phyloP scores from a whole-genome alignment of 2,113 vertebrate genomes.

The Scortum barcoo region DNA sequence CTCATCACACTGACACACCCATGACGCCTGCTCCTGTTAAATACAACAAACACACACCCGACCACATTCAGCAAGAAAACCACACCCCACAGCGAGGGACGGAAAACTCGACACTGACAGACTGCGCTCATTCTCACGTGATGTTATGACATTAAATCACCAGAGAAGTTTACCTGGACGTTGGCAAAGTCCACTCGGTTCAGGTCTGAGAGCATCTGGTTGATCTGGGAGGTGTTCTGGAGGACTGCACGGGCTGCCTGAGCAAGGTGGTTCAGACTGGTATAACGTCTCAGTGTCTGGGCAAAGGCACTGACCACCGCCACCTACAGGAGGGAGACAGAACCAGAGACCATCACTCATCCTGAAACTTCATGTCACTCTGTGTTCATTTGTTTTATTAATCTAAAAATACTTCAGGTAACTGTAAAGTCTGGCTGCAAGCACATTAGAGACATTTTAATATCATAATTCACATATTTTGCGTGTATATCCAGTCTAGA shows the following conservation, averaged over 20 bases:
- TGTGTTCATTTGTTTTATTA: background rate
- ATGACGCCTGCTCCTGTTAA: constrained; percentile 95
- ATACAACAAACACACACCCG: constrained; percentile 36
- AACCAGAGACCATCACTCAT: background rate
- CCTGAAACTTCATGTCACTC: background rate
- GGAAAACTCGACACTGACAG: background rate
- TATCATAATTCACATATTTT: background rate
- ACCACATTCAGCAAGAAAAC: constrained; percentile 1
- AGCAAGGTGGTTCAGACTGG: constrained; percentile 96
- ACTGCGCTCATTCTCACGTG: background rate
- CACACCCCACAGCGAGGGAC: background rate
- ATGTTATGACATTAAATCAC: background rate
- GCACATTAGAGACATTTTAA: background rate
- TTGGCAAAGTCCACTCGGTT: constrained; percentile 98
- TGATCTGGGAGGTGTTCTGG: constrained; percentile 98
- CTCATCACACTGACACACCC: constrained; percentile 99
- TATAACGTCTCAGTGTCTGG: constrained; percentile 95
- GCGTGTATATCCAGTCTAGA: background rate
- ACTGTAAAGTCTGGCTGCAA: background rate
- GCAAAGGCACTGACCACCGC: constrained; percentile 96
- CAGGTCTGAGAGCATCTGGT: constrained; percentile 99
- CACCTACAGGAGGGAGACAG: constrained; percentile 80
- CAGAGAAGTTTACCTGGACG: constrained; percentile 88
- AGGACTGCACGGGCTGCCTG: constrained; percentile 96
- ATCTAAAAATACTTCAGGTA: background rate